Base-by-base conservation (phyloP, 2,113 vertebrate genomes). In the Chaetops frenatus region DNA sequence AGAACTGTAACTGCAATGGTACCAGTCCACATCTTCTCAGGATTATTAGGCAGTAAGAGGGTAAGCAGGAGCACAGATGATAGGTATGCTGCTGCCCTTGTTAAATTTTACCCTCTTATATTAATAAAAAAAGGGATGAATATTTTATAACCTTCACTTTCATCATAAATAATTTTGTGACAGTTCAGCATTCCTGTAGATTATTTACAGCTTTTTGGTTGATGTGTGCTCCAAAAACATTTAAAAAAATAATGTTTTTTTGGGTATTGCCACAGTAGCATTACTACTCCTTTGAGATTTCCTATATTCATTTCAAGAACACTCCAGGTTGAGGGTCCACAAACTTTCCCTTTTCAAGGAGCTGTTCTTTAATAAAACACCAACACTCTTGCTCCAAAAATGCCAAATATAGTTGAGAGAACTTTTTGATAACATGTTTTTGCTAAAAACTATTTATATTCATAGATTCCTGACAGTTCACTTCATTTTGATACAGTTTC, bases 361-460 rank as follows among this genome's bases (percentile, higher is more conserved):
- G 24, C 81, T 92, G 85, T 89, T 95, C 61, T 95, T 97, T 94
- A 96, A 95, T 88, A 94, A 97, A 97, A 97, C 80, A 93, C 97
- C 94, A 97, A 96, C 94, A 92, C 92, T 97, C 96, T 90, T 98
- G 97, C 95, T 98, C 97, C 97, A 92, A 96, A 98, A 98, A 97
- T 96, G 97, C 98, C 97, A 97, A 97, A 97, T 94, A 93, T 88
- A 98, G 97, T 97, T 94, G 96, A 96, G 96, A 98, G 86, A 97
- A 94, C 70, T 94, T 95, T 96, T 96, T 97, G 97, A 98, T 97
- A 97, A 97, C 86, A 50, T 92, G 96, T 92, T 97, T 95, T 96
- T 97, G 95, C 95, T 97, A 97, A 97, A 97, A 98, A 97, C 92
- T 96, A 97, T 97, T 96, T 97, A 95, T 98, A 98, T 98, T 98